Evolutionary conservation across 2,797 vertebrate genomes (phyloP).

Genomic region (Botia kubotai): DNA sequence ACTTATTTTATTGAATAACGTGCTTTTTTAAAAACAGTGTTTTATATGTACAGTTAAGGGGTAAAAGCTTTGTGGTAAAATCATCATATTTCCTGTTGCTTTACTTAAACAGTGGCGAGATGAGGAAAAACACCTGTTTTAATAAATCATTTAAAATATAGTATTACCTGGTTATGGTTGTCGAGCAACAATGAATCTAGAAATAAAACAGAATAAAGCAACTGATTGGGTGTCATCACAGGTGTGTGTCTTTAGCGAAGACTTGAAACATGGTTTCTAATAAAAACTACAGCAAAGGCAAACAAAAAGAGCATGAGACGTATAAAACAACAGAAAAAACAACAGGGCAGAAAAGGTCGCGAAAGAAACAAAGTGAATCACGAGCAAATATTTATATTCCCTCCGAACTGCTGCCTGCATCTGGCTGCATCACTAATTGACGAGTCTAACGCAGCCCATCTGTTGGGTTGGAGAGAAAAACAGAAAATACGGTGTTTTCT

Average conservation of each 20-base stretch:
- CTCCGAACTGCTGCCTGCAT: slow-evolving; percentile 7
- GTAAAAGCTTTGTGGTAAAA: too few relatives aligned
- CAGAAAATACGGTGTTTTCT: slow-evolving; percentile 10
- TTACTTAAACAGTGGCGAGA: too few relatives aligned
- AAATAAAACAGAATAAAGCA: too few relatives aligned
- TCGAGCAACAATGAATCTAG: not conserved
- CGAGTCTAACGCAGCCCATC: slow-evolving; percentile 20
- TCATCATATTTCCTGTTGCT: too few relatives aligned
- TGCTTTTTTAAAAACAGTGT: too few relatives aligned
- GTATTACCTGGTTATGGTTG: not conserved
- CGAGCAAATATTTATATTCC: slow-evolving; percentile 51
- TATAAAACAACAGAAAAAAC: not conserved
- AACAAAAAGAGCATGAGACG: slow-evolving; percentile 2
- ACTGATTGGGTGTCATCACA: too few relatives aligned
- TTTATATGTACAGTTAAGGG: too few relatives aligned
- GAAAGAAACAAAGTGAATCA: slow-evolving; percentile 41
- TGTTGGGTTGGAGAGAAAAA: slow-evolving; percentile 23
- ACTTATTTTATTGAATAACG: too few relatives aligned
- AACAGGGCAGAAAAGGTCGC: not conserved
- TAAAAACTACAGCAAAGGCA: too few relatives aligned
- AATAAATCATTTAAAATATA: too few relatives aligned
- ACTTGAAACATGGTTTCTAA: too few relatives aligned
- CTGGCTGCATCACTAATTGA: not conserved
- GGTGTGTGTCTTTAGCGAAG: too few relatives aligned
- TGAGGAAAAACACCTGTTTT: not conserved